A percentile compares a stretch with the other conserved stretches of the same genome.
phyloP scores from a whole-genome alignment of 2,113 vertebrate species.

The Clupea harengus region DNA sequence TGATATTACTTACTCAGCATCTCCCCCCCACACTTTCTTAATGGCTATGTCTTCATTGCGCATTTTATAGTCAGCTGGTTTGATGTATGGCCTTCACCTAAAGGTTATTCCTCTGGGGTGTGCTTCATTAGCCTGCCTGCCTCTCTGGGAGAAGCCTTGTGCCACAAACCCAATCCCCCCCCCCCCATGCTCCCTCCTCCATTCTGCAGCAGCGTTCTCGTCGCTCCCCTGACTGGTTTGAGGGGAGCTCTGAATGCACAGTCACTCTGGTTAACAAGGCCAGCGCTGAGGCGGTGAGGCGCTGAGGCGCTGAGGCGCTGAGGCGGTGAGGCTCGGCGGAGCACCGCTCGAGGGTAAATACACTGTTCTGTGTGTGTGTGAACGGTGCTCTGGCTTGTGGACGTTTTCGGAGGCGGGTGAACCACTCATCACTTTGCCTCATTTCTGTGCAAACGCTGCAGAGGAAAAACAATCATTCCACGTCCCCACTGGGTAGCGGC shows the following conservation, averaged over 20 bases:
- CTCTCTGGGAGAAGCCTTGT: neutral
- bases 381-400: neutral
- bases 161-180: neutral
- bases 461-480: neutral
- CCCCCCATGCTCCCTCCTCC: neutral
- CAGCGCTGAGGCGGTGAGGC: neutral
- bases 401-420: neutral
- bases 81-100: conserved; percentile 67
- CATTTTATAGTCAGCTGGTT: conserved; percentile 62
- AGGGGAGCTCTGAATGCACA: conserved; percentile 33
- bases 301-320: too few relatives aligned
- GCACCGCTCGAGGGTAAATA: neutral
- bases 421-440: neutral
- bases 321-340: neutral
- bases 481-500: neutral
- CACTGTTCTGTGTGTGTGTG: neutral
- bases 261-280: conserved; percentile 38
- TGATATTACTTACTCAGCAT: conserved; percentile 71
- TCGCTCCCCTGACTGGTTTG: neutral
- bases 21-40: conserved; percentile 51
- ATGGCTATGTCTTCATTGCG: conserved; percentile 66
- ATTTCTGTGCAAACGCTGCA: conserved; percentile 4
- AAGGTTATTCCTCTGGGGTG: conserved; percentile 68
- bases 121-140: conserved; percentile 64
- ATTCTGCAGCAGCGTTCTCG: neutral